Evolutionary conservation across 1,140 invertebrate species (phyloP).

Genomic region (Drosophila fuyamai): DNA sequence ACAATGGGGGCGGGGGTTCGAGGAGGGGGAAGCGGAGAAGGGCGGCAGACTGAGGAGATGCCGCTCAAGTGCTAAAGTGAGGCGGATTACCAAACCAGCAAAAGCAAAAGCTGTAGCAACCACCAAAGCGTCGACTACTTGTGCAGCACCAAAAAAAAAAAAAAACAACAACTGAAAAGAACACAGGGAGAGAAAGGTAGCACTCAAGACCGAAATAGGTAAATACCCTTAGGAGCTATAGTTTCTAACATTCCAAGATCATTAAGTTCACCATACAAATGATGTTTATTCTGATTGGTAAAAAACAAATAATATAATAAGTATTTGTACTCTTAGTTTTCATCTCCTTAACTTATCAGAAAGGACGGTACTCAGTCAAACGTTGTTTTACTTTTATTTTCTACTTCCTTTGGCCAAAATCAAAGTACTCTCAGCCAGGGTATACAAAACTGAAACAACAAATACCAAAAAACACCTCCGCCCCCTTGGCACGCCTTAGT

Average conservation of each 20-base stretch:
- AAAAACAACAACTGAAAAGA: conserved; percentile 36
- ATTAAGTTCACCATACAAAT: not conserved
- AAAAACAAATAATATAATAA: not conserved
- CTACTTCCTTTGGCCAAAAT: not conserved
- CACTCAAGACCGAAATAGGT: conserved; percentile 15
- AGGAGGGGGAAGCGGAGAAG: conserved; percentile 1
- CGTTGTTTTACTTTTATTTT: not conserved
- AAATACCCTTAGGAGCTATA: conserved; percentile 10
- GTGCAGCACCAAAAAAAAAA: conserved; percentile 41
- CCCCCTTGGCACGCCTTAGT: conserved; percentile 73
- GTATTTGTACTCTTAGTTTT: too few species aligned
- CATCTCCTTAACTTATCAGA: too few species aligned
- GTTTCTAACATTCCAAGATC: not conserved
- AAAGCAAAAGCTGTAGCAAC: conserved; percentile 62
- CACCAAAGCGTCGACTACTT: conserved; percentile 58
- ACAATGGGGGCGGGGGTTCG: conserved; percentile 47
- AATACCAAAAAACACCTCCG: conserved; percentile 67
- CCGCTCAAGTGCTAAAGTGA: conserved; percentile 82
- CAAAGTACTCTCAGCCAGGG: conserved; percentile 6
- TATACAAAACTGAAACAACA: conserved; percentile 33
- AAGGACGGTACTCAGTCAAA: too few species aligned
- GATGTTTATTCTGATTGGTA: not conserved
- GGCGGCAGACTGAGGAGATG: conserved; percentile 52
- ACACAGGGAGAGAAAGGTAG: conserved; percentile 3
- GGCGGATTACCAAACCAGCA: conserved; percentile 76